These are phyloP conservation scores for Thelaira solivaga DNA, from an alignment of 2,888 invertebrate species.

Conservation along the genomic window DNA sequence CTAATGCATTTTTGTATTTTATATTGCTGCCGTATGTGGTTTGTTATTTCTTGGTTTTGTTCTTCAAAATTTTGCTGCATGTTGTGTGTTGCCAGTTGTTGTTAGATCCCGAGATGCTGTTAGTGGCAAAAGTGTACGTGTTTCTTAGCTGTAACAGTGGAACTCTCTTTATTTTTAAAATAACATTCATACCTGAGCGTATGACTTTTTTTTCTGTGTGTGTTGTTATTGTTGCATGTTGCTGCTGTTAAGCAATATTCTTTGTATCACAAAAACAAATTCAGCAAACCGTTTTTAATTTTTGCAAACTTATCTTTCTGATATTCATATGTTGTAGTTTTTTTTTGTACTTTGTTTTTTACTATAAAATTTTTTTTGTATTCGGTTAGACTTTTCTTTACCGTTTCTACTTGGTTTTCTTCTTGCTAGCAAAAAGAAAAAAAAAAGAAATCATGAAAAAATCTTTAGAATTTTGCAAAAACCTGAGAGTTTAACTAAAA, in stretches of 20 bases:
- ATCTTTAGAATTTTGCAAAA: no score
- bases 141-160: slow-evolving; percentile 20
- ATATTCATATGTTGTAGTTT: slow-evolving; percentile 39
- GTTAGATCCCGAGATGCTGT: slow-evolving; percentile 29
- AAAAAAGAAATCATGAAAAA: no score
- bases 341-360: background rate
- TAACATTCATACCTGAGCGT: slow-evolving; percentile 43
- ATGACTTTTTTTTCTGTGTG: slow-evolving; percentile 17
- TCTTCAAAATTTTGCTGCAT: background rate
- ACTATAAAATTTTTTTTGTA: background rate
- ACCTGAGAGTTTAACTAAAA: no score
- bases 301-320: slow-evolving; percentile 45
- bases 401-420: no score
- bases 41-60: background rate
- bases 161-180: slow-evolving; percentile 47
- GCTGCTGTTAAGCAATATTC: background rate
- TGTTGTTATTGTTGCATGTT: background rate
- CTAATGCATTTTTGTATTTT: slow-evolving; percentile 56
- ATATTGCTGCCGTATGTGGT: slow-evolving; percentile 19
- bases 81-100: slow-evolving; percentile 21
- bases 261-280: background rate
- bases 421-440: no score
- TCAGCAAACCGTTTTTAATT: slow-evolving; percentile 34
- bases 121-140: slow-evolving; percentile 45
- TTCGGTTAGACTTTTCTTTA: no score